phyloP scores from a whole-genome alignment of 2,113 vertebrate species.

The Syngnathus typhle region DNA sequence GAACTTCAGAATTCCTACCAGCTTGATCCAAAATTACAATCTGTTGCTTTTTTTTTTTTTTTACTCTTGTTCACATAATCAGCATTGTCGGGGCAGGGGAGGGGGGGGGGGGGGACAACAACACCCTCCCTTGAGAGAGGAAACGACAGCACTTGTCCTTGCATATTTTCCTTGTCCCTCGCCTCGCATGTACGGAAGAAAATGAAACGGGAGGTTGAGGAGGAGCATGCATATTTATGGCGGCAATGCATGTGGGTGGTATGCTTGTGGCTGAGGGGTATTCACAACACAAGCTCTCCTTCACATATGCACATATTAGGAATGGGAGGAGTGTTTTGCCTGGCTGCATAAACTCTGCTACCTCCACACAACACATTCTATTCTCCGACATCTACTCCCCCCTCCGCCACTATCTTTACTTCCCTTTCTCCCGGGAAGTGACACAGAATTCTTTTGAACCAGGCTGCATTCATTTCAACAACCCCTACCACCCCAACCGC shows the following conservation, averaged over 20 bases:
- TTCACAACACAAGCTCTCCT: constrained; percentile 32
- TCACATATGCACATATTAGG: constrained; percentile 14
- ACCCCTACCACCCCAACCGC: constrained; percentile 17
- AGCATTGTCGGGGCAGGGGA: background rate
- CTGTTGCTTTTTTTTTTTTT: background rate
- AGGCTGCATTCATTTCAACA: constrained; percentile 61
- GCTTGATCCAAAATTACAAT: background rate
- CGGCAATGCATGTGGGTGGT: constrained; percentile 55
- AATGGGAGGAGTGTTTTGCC: constrained; percentile 59
- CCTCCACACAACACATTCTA: constrained; percentile 63
- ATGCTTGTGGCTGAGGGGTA: constrained; percentile 44
- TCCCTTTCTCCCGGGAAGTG: constrained; percentile 65
- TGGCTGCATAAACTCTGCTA: constrained; percentile 50
- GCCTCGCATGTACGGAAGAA: background rate
- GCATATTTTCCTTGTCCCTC: constrained; percentile 21
- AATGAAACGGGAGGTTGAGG: constrained; percentile 16
- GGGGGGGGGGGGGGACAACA: constrained; percentile 47
- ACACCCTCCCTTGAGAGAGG: constrained; percentile 52
- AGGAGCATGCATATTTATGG: constrained; percentile 58
- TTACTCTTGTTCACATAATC: constrained; percentile 56
- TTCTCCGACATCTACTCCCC: constrained; percentile 62
- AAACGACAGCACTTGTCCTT: constrained; percentile 58
- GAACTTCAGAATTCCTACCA: background rate
- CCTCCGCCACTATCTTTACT: constrained; percentile 54
- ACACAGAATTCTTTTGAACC: constrained; percentile 69